A percentile compares a stretch with the other conserved stretches of the same genome.
phyloP scores from a whole-genome alignment of 2,797 vertebrate species.

The Oreochromis grahami region DNA sequence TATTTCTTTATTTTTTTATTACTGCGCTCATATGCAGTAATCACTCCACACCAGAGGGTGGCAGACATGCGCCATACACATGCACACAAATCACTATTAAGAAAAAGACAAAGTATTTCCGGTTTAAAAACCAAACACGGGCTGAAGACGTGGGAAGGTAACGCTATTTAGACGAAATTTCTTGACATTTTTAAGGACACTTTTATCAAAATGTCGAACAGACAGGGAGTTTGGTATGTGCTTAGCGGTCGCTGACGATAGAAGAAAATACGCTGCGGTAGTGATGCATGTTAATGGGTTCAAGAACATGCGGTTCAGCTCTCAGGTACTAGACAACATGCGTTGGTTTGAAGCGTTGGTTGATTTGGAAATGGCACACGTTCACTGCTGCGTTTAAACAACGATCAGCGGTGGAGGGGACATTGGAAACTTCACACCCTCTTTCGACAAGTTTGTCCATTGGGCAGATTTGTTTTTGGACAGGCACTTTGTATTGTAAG shows the following conservation, averaged over 20 bases:
- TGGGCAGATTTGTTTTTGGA: background rate
- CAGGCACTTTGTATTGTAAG: background rate
- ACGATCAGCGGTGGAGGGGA: background rate
- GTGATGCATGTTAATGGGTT: background rate
- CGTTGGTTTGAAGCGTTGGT: background rate
- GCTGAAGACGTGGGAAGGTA: background rate
- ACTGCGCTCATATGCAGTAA: background rate
- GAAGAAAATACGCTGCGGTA: background rate
- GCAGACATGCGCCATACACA: background rate
- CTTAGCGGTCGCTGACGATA: accelerated
- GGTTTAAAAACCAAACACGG: background rate
- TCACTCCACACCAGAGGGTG: background rate
- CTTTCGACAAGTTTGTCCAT: background rate
- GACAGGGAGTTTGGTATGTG: background rate
- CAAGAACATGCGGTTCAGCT: background rate
- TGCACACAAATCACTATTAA: background rate
- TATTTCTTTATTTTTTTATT: background rate
- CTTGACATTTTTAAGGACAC: background rate
- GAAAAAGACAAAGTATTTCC: background rate
- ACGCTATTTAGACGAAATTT: background rate
- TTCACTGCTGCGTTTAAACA: background rate
- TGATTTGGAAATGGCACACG: background rate
- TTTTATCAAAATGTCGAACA: background rate
- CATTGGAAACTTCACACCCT: background rate
- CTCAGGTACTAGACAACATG: background rate